phyloP scores from a whole-genome alignment of 2,888 invertebrate species.

The Cheilosia grossa region DNA sequence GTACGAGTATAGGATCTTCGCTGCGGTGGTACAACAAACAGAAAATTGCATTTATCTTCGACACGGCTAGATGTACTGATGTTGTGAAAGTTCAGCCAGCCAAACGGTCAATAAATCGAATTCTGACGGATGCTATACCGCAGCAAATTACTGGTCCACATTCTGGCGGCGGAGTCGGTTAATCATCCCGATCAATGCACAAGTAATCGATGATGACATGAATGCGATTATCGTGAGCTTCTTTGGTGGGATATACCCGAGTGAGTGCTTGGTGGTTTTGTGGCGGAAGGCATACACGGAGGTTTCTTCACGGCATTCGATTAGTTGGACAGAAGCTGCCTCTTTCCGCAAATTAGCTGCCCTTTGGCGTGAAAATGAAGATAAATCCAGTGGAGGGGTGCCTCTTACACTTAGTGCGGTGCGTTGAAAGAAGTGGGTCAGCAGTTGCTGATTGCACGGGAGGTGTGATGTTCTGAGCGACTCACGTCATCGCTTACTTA shows the following conservation, averaged over 20 bases:
- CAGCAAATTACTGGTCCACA: constrained; percentile 57
- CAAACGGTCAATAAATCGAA: constrained; percentile 52
- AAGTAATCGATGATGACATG: constrained; percentile 62
- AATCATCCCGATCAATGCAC: constrained; percentile 47
- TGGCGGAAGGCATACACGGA: neutral
- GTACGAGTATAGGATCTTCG: constrained; percentile 24
- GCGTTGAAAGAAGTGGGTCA: constrained; percentile 40
- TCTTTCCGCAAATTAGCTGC: constrained; percentile 14
- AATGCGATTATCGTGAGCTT: constrained; percentile 44
- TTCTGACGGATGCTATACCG: constrained; percentile 57
- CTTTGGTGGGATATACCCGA: constrained; percentile 9
- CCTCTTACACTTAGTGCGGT: constrained; percentile 1
- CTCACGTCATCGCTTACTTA: constrained; percentile 6
- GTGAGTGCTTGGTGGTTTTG: constrained; percentile 20
- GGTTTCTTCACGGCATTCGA: neutral
- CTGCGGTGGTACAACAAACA: constrained; percentile 1
- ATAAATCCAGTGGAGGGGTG: neutral
- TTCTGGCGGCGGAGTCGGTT: constrained; percentile 26
- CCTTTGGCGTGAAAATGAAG: constrained; percentile 25
- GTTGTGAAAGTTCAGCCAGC: constrained; percentile 62
- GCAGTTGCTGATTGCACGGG: neutral
- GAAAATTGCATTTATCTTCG: constrained; percentile 48
- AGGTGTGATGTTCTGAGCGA: neutral
- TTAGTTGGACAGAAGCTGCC: constrained; percentile 34
- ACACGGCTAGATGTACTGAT: constrained; percentile 16